A percentile compares a stretch with the other conserved stretches of the same genome.
phyloP scores from a whole-genome alignment of 2,113 vertebrate species.

The Poecile atricapillus region DNA sequence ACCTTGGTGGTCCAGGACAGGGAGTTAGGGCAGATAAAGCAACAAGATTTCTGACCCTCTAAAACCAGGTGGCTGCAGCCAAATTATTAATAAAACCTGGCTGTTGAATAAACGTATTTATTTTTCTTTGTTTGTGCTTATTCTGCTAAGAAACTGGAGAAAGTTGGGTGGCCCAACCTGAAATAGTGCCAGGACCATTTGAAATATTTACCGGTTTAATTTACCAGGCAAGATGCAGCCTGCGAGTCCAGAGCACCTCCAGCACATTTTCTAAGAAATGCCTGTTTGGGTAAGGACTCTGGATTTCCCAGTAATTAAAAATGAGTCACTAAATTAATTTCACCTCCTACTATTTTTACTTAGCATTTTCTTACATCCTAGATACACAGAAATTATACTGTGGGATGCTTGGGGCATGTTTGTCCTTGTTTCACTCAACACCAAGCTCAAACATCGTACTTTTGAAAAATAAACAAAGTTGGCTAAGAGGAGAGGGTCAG shows the following conservation, averaged over 20 bases:
- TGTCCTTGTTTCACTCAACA: neutral
- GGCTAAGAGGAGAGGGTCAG: neutral
- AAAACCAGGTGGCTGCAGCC: neutral
- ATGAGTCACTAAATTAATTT: slow-evolving; percentile 20
- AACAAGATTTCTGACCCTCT: neutral
- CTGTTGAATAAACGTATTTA: neutral
- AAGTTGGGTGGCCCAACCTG: neutral
- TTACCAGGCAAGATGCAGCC: neutral
- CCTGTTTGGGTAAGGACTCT: neutral
- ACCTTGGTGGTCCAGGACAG: neutral
- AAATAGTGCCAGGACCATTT: neutral
- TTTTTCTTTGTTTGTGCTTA: neutral
- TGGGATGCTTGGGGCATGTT: neutral
- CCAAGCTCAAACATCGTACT: neutral
- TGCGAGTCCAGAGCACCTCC: neutral
- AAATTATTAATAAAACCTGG: neutral
- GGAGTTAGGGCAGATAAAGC: neutral
- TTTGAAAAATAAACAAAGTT: neutral
- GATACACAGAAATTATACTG: neutral
- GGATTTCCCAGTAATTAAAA: slow-evolving; percentile 24
- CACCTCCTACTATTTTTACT: neutral
- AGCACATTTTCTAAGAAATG: neutral
- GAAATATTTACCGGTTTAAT: neutral
- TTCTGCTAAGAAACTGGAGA: neutral
- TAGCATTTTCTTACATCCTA: neutral